A percentile compares a stretch with the other conserved stretches of the same genome.
Conservation (phyloP, 2,888 invertebrate species). For the Drosophila tanythrix region DNA sequence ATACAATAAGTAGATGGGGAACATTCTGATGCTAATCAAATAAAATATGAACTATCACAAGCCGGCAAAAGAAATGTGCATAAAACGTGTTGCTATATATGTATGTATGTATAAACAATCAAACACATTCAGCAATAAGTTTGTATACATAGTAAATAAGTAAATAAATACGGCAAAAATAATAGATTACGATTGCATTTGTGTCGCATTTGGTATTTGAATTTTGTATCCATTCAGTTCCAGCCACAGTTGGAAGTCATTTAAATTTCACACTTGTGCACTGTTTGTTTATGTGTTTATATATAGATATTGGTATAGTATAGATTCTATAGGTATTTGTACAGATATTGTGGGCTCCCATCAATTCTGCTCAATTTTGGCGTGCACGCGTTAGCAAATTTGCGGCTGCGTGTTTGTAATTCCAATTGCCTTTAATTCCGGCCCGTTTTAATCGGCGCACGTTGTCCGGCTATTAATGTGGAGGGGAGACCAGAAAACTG, state of each 20-base stretch:
- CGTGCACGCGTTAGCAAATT: constrained; percentile 63
- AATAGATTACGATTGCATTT: constrained; percentile 58
- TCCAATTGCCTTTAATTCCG: constrained; percentile 58
- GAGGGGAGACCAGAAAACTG: constrained; percentile 5
- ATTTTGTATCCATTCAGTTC: constrained; percentile 23
- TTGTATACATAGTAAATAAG: constrained; percentile 31
- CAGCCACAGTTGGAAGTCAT: constrained; percentile 21
- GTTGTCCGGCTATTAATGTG: constrained; percentile 43
- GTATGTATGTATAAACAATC: constrained; percentile 25
- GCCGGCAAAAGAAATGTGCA: constrained; percentile 63
- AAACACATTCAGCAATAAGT: constrained; percentile 27
- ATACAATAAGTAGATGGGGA: constrained; percentile 50
- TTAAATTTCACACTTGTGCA: constrained; percentile 29
- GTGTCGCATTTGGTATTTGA: constrained; percentile 59
- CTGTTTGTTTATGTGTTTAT: background rate
- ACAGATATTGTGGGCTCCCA: constrained; percentile 26
- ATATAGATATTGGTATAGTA: constrained; percentile 4
- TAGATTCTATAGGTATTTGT: constrained; percentile 11
- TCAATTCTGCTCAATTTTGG: constrained; percentile 37
- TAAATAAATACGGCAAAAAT: constrained; percentile 44
- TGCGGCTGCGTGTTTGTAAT: constrained; percentile 63
- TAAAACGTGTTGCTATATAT: constrained; percentile 45
- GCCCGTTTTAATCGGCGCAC: constrained; percentile 23
- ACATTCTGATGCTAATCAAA: constrained; percentile 25
- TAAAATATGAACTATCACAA: constrained; percentile 40